Conservation (phyloP, 1,140 invertebrate genomes). For the Trissolcus basalis region DNA sequence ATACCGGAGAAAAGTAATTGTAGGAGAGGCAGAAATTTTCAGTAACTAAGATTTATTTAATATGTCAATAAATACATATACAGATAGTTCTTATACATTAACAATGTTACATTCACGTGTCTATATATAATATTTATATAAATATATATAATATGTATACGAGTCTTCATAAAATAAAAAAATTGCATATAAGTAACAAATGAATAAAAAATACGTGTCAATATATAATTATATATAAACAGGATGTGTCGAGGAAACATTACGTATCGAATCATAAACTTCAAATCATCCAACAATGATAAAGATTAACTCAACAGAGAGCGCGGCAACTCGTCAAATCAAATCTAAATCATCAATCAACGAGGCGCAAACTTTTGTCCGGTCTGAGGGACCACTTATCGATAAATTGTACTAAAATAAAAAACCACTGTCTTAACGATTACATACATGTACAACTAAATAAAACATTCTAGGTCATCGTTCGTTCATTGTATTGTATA, state of each 20-base stretch:
- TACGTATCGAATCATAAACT: slow-evolving; percentile 9
- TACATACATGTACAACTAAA: slow-evolving; percentile 51
- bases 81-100: slow-evolving; percentile 47
- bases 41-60: slow-evolving; percentile 57
- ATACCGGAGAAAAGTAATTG: too few relatives aligned
- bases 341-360: slow-evolving; percentile 6
- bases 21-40: slow-evolving; percentile 11
- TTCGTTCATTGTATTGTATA: slow-evolving; percentile 46
- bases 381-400: neutral
- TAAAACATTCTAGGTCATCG: slow-evolving; percentile 31
- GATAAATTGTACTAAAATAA: slow-evolving; percentile 24
- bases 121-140: slow-evolving; percentile 53
- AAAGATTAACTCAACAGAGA: slow-evolving; percentile 18
- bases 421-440: slow-evolving; percentile 21
- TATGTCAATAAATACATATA: slow-evolving; percentile 57
- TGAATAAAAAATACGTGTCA: slow-evolving; percentile 46
- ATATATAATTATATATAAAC: slow-evolving; percentile 39
- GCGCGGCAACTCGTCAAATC: too few relatives aligned
- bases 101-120: slow-evolving; percentile 46
- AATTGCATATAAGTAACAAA: slow-evolving; percentile 58
- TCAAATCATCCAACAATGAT: slow-evolving; percentile 22
- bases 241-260: slow-evolving; percentile 18
- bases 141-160: slow-evolving; percentile 44
- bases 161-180: slow-evolving; percentile 50
- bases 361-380: too few relatives aligned